A percentile compares a stretch with the other conserved stretches of the same genome.
Conservation (phyloP, 2,888 invertebrate species). For the Lycophotia porphyrea region DNA sequence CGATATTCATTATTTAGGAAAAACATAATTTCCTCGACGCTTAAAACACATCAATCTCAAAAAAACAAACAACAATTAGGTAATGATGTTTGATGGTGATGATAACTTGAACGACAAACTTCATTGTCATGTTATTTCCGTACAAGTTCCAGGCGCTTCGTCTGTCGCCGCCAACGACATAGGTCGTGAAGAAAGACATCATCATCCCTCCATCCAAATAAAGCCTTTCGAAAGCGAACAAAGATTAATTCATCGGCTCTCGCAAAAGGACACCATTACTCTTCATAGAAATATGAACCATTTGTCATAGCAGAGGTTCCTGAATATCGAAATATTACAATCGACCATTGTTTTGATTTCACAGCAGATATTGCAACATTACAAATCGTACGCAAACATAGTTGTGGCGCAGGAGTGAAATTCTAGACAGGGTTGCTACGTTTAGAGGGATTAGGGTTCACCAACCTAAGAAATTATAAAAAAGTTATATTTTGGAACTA, state of each 20-base stretch:
- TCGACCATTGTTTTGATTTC: conserved; percentile 66
- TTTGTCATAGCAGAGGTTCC: conserved; percentile 59
- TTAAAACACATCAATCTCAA: background rate
- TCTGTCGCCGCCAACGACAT: background rate
- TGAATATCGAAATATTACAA: conserved; percentile 59
- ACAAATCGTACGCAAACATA: conserved; percentile 65
- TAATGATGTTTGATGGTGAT: background rate
- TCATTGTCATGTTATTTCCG: background rate
- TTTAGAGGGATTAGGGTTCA: background rate
- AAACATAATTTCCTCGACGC: background rate
- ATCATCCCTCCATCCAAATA: conserved; percentile 11
- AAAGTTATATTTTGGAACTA: background rate
- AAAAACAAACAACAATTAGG: background rate
- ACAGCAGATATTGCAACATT: conserved; percentile 61
- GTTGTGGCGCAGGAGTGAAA: conserved; percentile 45
- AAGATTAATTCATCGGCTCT: conserved; percentile 22
- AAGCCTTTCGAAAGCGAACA: conserved; percentile 31
- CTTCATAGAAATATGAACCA: conserved; percentile 51
- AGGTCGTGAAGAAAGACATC: conserved; percentile 9
- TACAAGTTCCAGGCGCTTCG: background rate
- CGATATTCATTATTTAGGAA: background rate
- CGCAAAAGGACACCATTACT: conserved; percentile 42
- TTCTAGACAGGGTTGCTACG: conserved; percentile 50
- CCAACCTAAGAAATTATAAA: background rate
- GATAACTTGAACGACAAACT: background rate